Conservation (phyloP, 2,797 vertebrate species). For the Sebastes melanostomus region DNA sequence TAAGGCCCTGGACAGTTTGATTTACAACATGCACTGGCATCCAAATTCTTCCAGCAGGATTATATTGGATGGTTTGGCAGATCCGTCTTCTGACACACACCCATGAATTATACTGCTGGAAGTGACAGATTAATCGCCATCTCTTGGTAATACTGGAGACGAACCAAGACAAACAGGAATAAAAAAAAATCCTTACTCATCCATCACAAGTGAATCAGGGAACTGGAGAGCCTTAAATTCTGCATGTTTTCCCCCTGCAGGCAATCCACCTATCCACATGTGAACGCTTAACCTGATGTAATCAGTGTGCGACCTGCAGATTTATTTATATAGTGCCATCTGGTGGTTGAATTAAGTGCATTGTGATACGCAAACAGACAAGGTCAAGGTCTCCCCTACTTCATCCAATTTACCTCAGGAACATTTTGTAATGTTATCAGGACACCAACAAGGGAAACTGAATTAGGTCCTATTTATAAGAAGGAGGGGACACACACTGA, state of each 20-base stretch:
- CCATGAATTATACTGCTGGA: constrained; percentile 32
- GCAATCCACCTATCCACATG: not conserved
- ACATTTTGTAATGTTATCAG: constrained; percentile 22
- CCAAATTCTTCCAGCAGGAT: constrained; percentile 38
- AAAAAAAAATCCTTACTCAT: not conserved
- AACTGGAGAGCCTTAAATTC: not conserved
- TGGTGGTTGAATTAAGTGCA: not conserved
- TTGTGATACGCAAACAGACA: not conserved
- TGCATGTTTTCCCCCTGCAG: not conserved
- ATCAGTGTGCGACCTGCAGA: not conserved
- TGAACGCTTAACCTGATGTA: not conserved
- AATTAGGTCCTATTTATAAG: constrained; percentile 8
- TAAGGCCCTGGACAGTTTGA: constrained; percentile 55
- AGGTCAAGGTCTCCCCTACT: constrained; percentile 7
- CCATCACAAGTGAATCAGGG: not conserved
- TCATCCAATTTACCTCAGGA: constrained; percentile 10
- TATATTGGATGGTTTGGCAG: constrained; percentile 24
- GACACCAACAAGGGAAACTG: constrained; percentile 3
- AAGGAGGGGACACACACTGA: not conserved
- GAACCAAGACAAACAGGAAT: constrained; percentile 16
- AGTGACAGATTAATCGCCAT: constrained; percentile 56
- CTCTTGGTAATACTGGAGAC: not conserved
- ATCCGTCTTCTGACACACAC: constrained; percentile 51
- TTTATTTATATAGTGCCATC: not conserved
- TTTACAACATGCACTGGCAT: constrained; percentile 53